Base-by-base conservation (phyloP, 2,113 vertebrate genomes). In the Cercocebus atys region DNA sequence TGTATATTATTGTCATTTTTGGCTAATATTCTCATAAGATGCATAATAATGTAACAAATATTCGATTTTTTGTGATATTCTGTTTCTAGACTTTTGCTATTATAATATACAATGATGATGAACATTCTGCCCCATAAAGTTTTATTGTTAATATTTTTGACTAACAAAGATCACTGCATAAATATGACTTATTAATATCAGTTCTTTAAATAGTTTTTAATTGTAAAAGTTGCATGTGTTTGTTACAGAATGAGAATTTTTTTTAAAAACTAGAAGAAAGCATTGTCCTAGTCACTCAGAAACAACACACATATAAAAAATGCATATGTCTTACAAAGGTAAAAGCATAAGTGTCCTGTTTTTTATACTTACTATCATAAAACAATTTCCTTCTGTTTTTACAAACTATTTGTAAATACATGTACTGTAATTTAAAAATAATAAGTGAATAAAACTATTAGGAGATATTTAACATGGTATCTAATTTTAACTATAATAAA, bases 111-210 rank as follows among this genome's bases (percentile, higher is more conserved):
- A 32, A 43, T 73, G n/a, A 5, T 66, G 22, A 27, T 66, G 27
- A 88, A 13, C 16, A 73, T 64, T 88, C 50, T 92, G 88, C 27
- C 47, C 27, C 32, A 66, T 27, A 70, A 47, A 40, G 40, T 73
- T 88, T 68, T 14, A 50, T 50, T 88, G 11, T 88, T 52, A 72
- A n/a, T 75, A 68, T 90, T 90, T 93, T 95, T 93, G 57, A 75
- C 40, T 38, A 95, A 40, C 8, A n/a, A 93, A 76, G 43, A 11
- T 72, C 12, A n/a, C 73, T 86, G 22, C 27, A 52, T 89, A 79
- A 75, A 73, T 81, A 12, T 93, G 72, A 55, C n/a, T 68, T 87
- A 25, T 82, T 87, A 68, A 22, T 59, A 16, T 68, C 52, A 85
- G 43, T 80, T 93, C 82, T 90, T 82, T 45, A 86, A 89, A 45